A percentile compares a stretch with the other conserved stretches of the same genome.
These are phyloP conservation scores for Sclerodermus sp. DNA, from an alignment of 2,888 invertebrate species.

Conservation along the genomic window DNA sequence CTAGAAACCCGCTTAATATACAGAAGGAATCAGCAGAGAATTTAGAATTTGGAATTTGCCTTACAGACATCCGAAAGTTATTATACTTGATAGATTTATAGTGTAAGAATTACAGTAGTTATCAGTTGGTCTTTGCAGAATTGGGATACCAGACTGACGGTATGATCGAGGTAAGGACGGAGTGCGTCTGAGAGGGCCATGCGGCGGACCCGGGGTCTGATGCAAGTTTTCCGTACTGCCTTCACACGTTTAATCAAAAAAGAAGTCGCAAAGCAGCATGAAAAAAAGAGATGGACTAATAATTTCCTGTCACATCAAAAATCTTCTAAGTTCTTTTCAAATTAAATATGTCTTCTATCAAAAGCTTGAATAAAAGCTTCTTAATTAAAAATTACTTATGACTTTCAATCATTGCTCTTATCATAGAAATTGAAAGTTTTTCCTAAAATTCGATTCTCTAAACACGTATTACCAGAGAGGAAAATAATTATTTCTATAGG, in stretches of 20 bases:
- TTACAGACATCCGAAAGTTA: too few species aligned
- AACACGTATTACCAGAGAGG: background rate
- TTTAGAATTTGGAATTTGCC: too few species aligned
- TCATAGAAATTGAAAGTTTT: background rate
- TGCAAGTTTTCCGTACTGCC: conserved; percentile 67
- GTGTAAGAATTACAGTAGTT: conserved; percentile 50
- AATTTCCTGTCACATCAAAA: background rate
- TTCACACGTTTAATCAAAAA: conserved; percentile 48
- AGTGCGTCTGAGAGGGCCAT: conserved; percentile 61
- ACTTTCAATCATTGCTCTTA: too few species aligned
- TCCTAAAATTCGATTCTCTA: too few species aligned
- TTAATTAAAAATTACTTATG: too few species aligned
- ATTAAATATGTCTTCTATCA: background rate
- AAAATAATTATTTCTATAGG: background rate
- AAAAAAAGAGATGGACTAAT: conserved; percentile 29
- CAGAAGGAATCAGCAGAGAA: too few species aligned
- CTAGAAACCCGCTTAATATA: too few species aligned
- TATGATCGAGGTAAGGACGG: conserved; percentile 65
- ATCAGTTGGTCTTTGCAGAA: conserved; percentile 58
- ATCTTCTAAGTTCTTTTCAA: background rate
- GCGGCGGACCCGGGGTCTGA: conserved; percentile 51
- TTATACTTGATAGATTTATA: too few species aligned
- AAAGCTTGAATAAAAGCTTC: background rate
- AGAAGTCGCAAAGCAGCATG: conserved; percentile 50
- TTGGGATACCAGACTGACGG: conserved; percentile 66